Percentiles rank a stretch among this genome's conserved stretches.
Conservation (phyloP, 1,140 invertebrate genomes). For the Centruroides sculpturatus region DNA sequence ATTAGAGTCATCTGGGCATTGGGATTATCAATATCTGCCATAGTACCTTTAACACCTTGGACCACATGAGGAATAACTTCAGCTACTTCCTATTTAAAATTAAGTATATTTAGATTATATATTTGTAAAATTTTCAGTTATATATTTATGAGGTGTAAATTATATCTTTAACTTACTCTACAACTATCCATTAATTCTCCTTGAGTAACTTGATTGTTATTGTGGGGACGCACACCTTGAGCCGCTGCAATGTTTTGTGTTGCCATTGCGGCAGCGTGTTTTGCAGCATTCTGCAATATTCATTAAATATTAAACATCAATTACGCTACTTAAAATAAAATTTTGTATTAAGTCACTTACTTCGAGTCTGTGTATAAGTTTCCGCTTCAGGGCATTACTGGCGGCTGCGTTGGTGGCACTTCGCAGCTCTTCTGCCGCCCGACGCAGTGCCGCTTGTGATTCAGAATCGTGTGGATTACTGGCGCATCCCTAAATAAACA, state of each 20-base stretch:
- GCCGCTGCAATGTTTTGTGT: constrained; percentile 79
- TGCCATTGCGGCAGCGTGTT: constrained; percentile 70
- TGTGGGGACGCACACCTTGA: constrained; percentile 48
- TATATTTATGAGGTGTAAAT: not conserved
- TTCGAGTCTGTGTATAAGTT: constrained; percentile 56
- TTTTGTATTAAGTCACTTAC: not conserved
- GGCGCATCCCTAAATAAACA: constrained; percentile 47
- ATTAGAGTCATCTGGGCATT: constrained; percentile 66
- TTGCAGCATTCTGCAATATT: constrained; percentile 45
- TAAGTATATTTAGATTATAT: not conserved
- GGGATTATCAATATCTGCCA: constrained; percentile 52
- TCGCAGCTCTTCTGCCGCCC: constrained; percentile 79
- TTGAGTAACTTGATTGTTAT: constrained; percentile 48
- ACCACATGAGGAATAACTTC: constrained; percentile 68
- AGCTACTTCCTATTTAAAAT: constrained; percentile 37
- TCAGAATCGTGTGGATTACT: constrained; percentile 64
- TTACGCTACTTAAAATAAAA: not conserved
- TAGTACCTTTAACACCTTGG: constrained; percentile 59
- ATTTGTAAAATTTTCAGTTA: not conserved
- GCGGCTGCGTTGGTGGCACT: constrained; percentile 70
- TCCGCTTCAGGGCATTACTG: constrained; percentile 60
- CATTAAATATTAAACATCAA: not conserved
- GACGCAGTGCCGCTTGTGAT: constrained; percentile 65
- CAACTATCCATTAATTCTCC: constrained; percentile 64
- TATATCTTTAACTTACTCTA: constrained; percentile 26